Evolutionary conservation across 2,888 invertebrate genomes (phyloP), one percentile per base, ranked within the genome.

Genomic region (Eurytoma californica): DNA sequence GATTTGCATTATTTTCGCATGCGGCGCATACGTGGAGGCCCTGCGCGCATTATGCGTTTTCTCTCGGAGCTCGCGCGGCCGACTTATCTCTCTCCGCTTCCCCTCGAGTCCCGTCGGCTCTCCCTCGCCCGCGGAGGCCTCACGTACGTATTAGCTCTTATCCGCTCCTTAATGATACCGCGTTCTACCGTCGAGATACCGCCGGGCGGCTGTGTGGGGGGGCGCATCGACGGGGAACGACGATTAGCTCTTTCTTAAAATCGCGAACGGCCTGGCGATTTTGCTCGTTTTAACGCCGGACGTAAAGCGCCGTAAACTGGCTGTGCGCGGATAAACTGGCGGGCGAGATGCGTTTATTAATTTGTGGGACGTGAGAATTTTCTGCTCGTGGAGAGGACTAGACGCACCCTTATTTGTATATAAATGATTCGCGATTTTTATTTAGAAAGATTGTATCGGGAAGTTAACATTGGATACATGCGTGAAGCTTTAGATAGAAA

Each of bases 71-170:
- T n/a, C 24, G 63, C 47, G 72, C 51, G 30, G 47, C 20, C 67
- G 67, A 72, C 60, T 69, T 79, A 79, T 79, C 79, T 74, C 39
- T 63, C 20, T 18, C 61, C 49, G 49, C 61, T 65, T 51, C 28
- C 20, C 58, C 24, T 13, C 63, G 20, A 28, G 4, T 24, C 49
- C 51, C 60, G 30, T 28, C 55, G 24, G 24, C 67, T 61, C 65
- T 20, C 39, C 5, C 28, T 39, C 28, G 20, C 20, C 1, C 47
- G 18, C 47, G 16, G 30, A 60, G 65, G 68, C 39, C 84, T 85
- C 84, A 84, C 85, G 83, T 85, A 84, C 84, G 84, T 85, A 86
- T 86, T 86, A 87, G 84, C 86, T 84, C 86, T 86, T 86, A 85
- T 85, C 82, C 85, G 84, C 77, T 78, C 84, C 82, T 85, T 86